phyloP scores from a whole-genome alignment of 2,797 vertebrate species.

The Protosalanx chinensis region DNA sequence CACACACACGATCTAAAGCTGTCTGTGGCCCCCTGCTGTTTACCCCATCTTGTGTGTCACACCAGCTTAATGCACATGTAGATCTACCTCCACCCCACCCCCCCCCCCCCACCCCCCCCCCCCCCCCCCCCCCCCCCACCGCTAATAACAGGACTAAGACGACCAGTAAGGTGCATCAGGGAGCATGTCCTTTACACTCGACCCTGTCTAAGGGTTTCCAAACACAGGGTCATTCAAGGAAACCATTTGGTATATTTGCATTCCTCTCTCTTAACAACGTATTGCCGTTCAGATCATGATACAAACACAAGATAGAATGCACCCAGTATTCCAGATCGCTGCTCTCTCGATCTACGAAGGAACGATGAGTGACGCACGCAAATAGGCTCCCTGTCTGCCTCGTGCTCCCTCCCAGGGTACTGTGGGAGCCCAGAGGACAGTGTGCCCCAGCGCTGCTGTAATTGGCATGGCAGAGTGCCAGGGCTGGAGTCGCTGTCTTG shows the following conservation, averaged over 20 bases:
- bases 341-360: background rate
- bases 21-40: slow-evolving; percentile 54
- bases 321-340: background rate
- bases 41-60: slow-evolving; percentile 66
- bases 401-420: background rate
- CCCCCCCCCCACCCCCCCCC: no score
- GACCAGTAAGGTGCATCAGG: slow-evolving; percentile 51
- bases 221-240: background rate
- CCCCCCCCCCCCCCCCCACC: no score
- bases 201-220: background rate
- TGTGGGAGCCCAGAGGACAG: slow-evolving; percentile 38
- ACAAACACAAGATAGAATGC: background rate
- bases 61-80: slow-evolving; percentile 64
- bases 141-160: slow-evolving; percentile 60
- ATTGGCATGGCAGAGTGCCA: slow-evolving; percentile 63
- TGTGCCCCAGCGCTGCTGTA: slow-evolving; percentile 55
- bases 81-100: slow-evolving; percentile 65
- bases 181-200: slow-evolving; percentile 37
- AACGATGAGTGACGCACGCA: background rate
- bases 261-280: no score
- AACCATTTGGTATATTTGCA: background rate
- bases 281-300: no score
- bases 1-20: slow-evolving; percentile 33
- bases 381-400: background rate
- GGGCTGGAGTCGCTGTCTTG: slow-evolving; percentile 35